Base-by-base conservation (phyloP, 2,797 vertebrate species). In the Myoxocephalus aenaeus region DNA sequence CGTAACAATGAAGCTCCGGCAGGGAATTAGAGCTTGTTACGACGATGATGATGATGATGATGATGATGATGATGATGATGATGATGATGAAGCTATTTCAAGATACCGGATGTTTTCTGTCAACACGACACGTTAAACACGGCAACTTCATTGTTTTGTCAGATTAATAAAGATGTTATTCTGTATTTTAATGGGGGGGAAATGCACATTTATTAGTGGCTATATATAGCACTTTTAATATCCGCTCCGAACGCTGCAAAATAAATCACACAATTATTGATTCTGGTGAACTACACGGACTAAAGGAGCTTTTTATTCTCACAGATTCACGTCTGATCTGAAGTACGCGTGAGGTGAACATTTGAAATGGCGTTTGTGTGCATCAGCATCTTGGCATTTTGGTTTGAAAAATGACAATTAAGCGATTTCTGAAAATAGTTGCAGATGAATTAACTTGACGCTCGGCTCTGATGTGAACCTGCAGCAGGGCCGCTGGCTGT, bases 151-250 rank as follows among this genome's bases (percentile, higher is more conserved):
- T 38, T 38, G 38, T 42, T 48, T 20, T 18, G 6, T 46, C 44
- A 46, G 46, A 20, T 48, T 20, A 2, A 50, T 48, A 20, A 48
- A 18, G 18, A 50, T n/a, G 20, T 9, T n/a, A 3, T 48, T 20
- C 18, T n/a, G 48, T n/a, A n/a, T 50, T 50, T n/a, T 11, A 50
- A 42, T 42, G 3, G 8, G 15, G n/a, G n/a, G n/a, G n/a, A n/a
- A n/a, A 38, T 54, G 48, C 20, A 1, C 1, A 8, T 32, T 7
- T 17, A 20, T 57, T 11, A 25, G 70, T 57, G 63, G 38, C 58
- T 79, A 32, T 80, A 80, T 83, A 34, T 70, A 57, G 50, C 68
- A 1, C 29, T 18, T 40, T n/a, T n/a, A n/a, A n/a, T n/a, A n/a
- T n/a, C n/a, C n/a, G n/a, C n/a, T n/a, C 38, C 12, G 38, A 12